Evolutionary conservation across 2,888 invertebrate species (phyloP).

Genomic region (Osmoderma eremita): DNA sequence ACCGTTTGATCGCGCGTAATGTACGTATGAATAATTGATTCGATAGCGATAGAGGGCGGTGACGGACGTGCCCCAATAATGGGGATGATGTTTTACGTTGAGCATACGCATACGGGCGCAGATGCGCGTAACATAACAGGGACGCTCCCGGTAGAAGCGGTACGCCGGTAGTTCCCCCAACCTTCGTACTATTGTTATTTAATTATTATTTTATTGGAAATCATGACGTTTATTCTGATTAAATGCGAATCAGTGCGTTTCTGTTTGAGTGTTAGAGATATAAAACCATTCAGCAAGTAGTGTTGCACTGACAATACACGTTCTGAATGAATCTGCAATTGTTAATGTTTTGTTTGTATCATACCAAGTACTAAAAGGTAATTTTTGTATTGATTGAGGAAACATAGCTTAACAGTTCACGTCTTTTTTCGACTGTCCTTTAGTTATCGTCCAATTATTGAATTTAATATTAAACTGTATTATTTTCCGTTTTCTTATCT

Average conservation of each 20-base stretch:
- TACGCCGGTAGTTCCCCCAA: slow-evolving; percentile 11
- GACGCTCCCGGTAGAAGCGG: slow-evolving; percentile 1
- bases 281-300: too few species aligned
- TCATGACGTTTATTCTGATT: slow-evolving; percentile 38
- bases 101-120: not conserved
- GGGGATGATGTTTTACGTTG: slow-evolving; percentile 40
- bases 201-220: slow-evolving; percentile 42
- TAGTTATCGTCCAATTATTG: too few species aligned
- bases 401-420: too few species aligned
- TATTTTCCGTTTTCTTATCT: too few species aligned
- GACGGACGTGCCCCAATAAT: slow-evolving; percentile 42
- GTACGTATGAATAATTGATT: slow-evolving; percentile 45
- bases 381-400: too few species aligned
- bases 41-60: slow-evolving; percentile 40
- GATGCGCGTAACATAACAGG: slow-evolving; percentile 18
- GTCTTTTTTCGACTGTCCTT: too few species aligned
- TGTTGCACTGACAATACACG: too few species aligned
- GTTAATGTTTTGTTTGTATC: too few species aligned
- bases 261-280: not conserved
- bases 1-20: slow-evolving; percentile 35
- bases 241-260: slow-evolving; percentile 28
- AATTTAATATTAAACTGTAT: too few species aligned
- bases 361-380: too few species aligned
- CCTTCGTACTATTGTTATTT: slow-evolving; percentile 31
- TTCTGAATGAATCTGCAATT: too few species aligned